Base-by-base conservation (phyloP, 2,113 vertebrate species). In the Trichechus manatus region DNA sequence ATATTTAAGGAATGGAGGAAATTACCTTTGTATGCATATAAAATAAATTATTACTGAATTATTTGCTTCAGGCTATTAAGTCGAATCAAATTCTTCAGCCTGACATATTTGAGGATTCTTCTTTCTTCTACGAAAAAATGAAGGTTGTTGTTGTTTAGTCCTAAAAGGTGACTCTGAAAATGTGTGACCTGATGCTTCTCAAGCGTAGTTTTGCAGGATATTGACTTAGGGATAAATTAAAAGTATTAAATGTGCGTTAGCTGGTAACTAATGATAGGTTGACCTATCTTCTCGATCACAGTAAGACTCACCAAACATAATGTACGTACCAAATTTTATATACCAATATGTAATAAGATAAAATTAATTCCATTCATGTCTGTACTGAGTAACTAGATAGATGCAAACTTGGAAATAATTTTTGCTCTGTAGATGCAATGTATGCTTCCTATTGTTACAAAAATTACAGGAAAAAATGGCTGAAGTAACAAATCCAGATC, bases 51-150 rank as follows among this genome's bases (percentile, higher is more conserved):
- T 88, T 88, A 9, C 79, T 85, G 87, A 47, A 50, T 70, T 70
- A n/a, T 50, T 94, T 81, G 70, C 50, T 91, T 82, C 66, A 61
- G 36, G 42, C 47, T 88, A 31, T 50, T 61, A 89, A 89, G 13
- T 64, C 9, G 5, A 82, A 88, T 91, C 50, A 94, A 93, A 70
- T 74, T 95, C n/a, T 94, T 93, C 20, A 93, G 6, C 2, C 17
- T 89, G n/a, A 96, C 36, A 77, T 94, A 89, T 94, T 83, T 94
- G n/a, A 88, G 1, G 10, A 68, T 84, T 95, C 44, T 93, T 68
- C 23, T 53, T 68, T 9, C 13, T 86, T 72, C 20, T 53, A 53
- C 27, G 93, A 94, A 94, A 77, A 29, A 78, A 39, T 2, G 22
- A 72, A 93, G 31, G 25, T 22, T 42, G 42, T 75, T 44, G 9